A percentile compares a stretch with the other conserved stretches of the same genome.
Evolutionary conservation across 2,888 invertebrate species (phyloP).

Genomic region (Cinara cedri): DNA sequence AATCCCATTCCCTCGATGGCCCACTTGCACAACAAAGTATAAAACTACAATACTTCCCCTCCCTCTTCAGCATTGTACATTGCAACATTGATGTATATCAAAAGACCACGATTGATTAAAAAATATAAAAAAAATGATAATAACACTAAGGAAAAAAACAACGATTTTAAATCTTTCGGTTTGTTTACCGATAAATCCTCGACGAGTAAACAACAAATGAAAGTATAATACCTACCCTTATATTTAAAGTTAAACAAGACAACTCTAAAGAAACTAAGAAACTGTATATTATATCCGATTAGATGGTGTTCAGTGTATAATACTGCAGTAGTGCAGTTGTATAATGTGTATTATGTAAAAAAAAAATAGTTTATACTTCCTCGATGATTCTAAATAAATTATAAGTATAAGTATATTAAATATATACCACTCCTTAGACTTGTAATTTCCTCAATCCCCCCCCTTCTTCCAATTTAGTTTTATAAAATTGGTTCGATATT

Average conservation of each 20-base stretch:
- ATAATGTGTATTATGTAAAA: not conserved
- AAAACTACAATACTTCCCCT: constrained; percentile 3
- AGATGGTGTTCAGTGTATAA: not conserved
- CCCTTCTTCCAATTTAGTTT: constrained; percentile 19
- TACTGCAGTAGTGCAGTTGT: not conserved
- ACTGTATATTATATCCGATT: not conserved
- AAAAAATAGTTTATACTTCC: constrained; percentile 16
- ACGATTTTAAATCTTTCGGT: constrained; percentile 14
- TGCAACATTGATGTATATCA: not conserved
- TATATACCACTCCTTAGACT: not conserved
- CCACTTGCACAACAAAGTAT: not conserved
- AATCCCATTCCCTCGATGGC: constrained; percentile 15
- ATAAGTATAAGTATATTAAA: not conserved
- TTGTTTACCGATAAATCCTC: constrained; percentile 7
- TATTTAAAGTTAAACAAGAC: constrained; percentile 31
- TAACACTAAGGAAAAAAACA: not conserved
- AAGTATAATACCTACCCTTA: constrained; percentile 13
- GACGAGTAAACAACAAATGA: not conserved
- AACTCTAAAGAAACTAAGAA: not conserved
- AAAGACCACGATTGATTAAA: constrained; percentile 31
- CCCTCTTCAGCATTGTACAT: not conserved
- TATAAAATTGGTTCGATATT: constrained; percentile 27
- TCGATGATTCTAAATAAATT: constrained; percentile 33
- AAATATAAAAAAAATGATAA: not conserved
- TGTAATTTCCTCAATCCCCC: not conserved